Evolutionary conservation across 2,113 vertebrate genomes (phyloP), one percentile per base, ranked within the genome.

Genomic region (Illadopsis cleaveri): DNA sequence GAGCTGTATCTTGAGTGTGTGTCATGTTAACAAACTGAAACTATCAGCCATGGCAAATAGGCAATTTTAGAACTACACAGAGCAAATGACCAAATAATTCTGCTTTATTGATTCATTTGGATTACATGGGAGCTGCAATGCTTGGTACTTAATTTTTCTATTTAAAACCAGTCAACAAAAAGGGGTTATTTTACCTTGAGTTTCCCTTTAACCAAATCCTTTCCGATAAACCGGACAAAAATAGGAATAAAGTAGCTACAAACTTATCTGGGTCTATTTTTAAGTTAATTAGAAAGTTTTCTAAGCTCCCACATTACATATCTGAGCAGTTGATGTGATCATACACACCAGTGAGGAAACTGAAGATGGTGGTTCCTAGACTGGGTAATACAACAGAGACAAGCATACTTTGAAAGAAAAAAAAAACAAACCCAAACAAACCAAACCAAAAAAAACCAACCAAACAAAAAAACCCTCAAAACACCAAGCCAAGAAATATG

Each of bases 1-100:
- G 53, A 92, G 71, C 65, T 58, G 20, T 2, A 1, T 38, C 53
- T 77, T 5, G 3, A 84, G 22, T 15, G 10, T 35, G 35, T 53
- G 45, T 56, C 62, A 1, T 33, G 30, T 69, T 77, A 93, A 96
- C 53, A 93, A 79, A 82, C 12, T 78, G 75, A 72, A 86, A 80
- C 27, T 56, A 93, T 76, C 60, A 88, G 44, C 48, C 25, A 24
- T 56, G 27, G 48, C 35, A 96, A 93, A 90, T 5, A 60, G 53
- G 70, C 54, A 64, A 88, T 92, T 88, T 87, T 51, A 90, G 75
- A 92, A 44, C 70, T 62, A 79, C 53, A 75, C 25, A 60, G 66
- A 85, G 27, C 27, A 85, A 93, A n/a, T 38, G 33, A 90, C 27
- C 30, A 88, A 88, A 85, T 85, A 88, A 86, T 86, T 85, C 27